Base-by-base conservation (phyloP, 2,797 vertebrate species). In the Sebastes taczanowskii region DNA sequence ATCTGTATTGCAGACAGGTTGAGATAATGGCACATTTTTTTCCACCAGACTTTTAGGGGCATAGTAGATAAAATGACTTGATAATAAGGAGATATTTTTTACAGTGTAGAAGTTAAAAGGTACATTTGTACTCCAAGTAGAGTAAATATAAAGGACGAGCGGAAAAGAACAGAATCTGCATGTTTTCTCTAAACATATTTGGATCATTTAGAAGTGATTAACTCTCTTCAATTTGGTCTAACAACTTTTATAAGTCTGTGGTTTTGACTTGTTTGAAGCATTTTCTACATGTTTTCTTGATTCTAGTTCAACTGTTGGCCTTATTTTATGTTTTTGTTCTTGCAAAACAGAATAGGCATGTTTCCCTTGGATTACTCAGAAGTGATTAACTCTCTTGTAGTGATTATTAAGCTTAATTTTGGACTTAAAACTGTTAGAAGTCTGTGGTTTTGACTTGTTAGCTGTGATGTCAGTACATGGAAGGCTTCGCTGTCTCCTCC, bases 401-500 rank as follows among this genome's bases (percentile, higher is more conserved):
- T 11, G 46, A 58, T 56, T 22, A 27, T 32, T 30, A 18, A 52
- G 30, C 6, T n/a, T 71, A 0, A 42, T 56, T 58, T 27, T 23
- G 35, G 32, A 71, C 4, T 34, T 2, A 32, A 56, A 63, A 4
- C 22, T 13, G 11, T 42, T 22, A 14, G 6, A 46, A 2, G 30
- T 70, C 34, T 70, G 73, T 30, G 20, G 63, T 29, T 25, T 53
- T 52, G 77, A 53, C 71, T 78, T 25, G 32, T 62, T 62, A 25
- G 58, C 74, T 16, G 32, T 35, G 59, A 64, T 65, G 56, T 63
- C 30, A 58, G 74, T 16, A 61, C 66, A 32, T 13, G 20, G 25
- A 59, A 20, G 29, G 22, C 74, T 61, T 20, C 35, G 5, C 60
- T 60, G 78, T 76, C 73, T 82, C 27, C 16, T 77, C 78, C 55